These are phyloP conservation scores for Bradypus variegatus DNA, from an alignment of 2,797 vertebrate species.

Conservation along the genomic window DNA sequence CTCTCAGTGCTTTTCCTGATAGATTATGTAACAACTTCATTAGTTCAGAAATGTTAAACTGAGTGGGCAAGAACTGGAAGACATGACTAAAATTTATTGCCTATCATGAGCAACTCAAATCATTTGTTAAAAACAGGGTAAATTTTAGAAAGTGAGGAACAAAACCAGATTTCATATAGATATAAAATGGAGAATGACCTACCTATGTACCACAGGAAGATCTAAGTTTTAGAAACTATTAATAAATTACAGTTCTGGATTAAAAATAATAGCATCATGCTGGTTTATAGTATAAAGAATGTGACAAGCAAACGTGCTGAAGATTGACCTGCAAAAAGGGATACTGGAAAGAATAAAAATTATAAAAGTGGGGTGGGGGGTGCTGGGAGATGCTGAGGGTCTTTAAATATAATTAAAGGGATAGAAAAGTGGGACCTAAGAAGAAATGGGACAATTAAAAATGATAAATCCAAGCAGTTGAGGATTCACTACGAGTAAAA, in stretches of 20 bases:
- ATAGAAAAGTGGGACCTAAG: background rate
- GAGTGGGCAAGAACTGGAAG: background rate
- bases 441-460: background rate
- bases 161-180: background rate
- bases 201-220: background rate
- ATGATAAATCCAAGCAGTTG: background rate
- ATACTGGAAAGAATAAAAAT: background rate
- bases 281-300: background rate
- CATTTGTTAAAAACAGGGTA: background rate
- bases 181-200: background rate
- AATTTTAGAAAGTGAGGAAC: background rate
- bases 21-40: background rate
- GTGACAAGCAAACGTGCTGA: background rate
- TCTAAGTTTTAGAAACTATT: background rate
- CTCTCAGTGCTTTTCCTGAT: background rate
- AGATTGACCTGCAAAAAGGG: conserved; percentile 2
- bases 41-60: background rate
- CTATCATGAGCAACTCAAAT: background rate
- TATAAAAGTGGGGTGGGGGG: background rate
- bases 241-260: background rate
- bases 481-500: background rate
- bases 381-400: background rate
- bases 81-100: background rate
- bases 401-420: conserved; percentile 13
- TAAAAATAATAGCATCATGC: background rate